Conservation (phyloP, 2,797 vertebrate species). For the Chaunax sp. region DNA sequence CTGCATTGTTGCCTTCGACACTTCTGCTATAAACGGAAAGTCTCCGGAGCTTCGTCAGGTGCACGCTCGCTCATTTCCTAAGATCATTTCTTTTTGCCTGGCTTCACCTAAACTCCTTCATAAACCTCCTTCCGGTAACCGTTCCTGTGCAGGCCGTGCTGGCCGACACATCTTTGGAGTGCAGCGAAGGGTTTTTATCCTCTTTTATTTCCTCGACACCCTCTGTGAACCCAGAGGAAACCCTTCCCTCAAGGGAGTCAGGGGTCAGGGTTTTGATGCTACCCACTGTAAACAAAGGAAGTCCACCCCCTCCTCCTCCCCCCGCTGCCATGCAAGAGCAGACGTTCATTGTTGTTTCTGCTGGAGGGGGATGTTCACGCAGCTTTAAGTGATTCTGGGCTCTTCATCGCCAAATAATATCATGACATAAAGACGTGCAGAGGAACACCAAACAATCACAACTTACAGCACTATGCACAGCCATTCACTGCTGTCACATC, state of each 20-base stretch:
- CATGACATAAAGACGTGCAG: not conserved
- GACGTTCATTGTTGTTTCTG: constrained; percentile 43
- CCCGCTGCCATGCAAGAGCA: constrained; percentile 21
- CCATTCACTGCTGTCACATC: constrained; percentile 11
- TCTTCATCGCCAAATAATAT: constrained; percentile 7
- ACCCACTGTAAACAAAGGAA: constrained; percentile 60
- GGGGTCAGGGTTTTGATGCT: constrained; percentile 48
- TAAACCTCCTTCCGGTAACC: not conserved
- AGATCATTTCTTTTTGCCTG: constrained; percentile 1
- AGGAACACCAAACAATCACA: not conserved
- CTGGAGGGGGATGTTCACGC: constrained; percentile 50
- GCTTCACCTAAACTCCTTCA: not conserved
- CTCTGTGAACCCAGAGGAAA: constrained; percentile 34
- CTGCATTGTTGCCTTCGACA: constrained; percentile 7
- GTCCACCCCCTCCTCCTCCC: constrained; percentile 40
- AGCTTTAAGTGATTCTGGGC: no score
- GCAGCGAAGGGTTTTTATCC: constrained; percentile 29
- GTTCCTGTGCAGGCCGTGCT: not conserved
- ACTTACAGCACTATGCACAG: no score
- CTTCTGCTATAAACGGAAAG: constrained; percentile 13
- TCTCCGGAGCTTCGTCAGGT: constrained; percentile 20
- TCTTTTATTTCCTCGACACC: constrained; percentile 40
- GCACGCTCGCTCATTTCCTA: not conserved
- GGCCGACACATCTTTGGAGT: constrained; percentile 18
- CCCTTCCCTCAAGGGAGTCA: constrained; percentile 47